Percentiles rank a stretch among this genome's conserved stretches.
phyloP scores from a whole-genome alignment of 2,888 invertebrate genomes.

The Mycogona germanica region DNA sequence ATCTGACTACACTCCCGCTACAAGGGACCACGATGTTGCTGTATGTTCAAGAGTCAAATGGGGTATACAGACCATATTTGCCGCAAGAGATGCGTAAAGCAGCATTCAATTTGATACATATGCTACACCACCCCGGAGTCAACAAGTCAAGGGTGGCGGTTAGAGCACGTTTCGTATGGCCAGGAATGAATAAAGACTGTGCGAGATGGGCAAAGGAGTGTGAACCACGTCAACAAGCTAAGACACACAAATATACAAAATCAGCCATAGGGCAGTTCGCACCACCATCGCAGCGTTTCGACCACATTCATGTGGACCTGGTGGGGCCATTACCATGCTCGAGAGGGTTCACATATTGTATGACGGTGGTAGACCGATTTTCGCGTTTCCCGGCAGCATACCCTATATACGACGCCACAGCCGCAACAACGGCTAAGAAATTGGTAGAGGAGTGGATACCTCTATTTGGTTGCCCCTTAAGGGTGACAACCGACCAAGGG shows the following conservation, averaged over 20 bases:
- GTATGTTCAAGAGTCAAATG: not conserved
- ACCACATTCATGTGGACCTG: conserved; percentile 12
- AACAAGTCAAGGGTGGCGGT: not conserved
- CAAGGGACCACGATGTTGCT: not conserved
- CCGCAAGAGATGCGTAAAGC: not conserved
- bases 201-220: not conserved
- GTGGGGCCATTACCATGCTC: conserved; percentile 1
- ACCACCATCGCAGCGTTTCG: not conserved
- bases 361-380: conserved; percentile 13
- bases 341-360: not conserved
- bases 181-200: not conserved
- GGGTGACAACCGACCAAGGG: conserved; percentile 25
- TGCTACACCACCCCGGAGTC: not conserved
- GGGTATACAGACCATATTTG: not conserved
- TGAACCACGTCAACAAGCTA: not conserved
- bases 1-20: too few species aligned
- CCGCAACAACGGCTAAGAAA: conserved; percentile 19
- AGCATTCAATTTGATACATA: not conserved
- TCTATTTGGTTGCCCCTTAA: conserved; percentile 22
- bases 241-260: not conserved
- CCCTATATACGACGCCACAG: conserved; percentile 21
- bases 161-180: not conserved
- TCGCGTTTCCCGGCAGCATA: conserved; percentile 24
- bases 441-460: conserved; percentile 23
- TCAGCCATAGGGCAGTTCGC: not conserved